Evolutionary conservation across 2,797 vertebrate species (phyloP).

Genomic region (Oreochromis mossambicus): DNA sequence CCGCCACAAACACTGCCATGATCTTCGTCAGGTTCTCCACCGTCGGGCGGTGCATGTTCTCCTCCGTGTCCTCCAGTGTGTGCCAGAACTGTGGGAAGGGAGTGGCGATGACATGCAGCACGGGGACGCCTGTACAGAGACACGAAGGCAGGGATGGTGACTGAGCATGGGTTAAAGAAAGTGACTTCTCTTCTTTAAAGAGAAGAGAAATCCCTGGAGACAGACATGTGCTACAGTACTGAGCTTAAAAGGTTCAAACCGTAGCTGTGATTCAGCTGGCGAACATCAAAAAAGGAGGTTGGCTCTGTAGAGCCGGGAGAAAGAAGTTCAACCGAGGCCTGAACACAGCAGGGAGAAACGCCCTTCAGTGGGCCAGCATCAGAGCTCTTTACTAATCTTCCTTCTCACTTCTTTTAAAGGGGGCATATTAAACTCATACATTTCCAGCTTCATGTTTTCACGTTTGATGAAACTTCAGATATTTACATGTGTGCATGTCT

Average conservation of each 20-base stretch:
- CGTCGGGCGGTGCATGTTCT: slow-evolving; percentile 84
- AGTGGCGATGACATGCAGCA: slow-evolving; percentile 86
- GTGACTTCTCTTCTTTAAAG: neutral
- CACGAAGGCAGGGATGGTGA: neutral
- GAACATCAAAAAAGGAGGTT: neutral
- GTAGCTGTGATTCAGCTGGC: neutral
- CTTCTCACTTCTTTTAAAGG: too few relatives aligned
- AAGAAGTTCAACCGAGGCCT: neutral
- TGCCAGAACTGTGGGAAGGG: slow-evolving; percentile 92
- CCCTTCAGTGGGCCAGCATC: neutral
- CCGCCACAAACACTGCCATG: slow-evolving; percentile 82
- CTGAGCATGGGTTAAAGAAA: neutral
- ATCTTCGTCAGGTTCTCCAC: slow-evolving; percentile 86
- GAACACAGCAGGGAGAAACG: neutral
- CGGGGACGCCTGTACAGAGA: slow-evolving; percentile 78
- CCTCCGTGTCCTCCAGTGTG: slow-evolving; percentile 82
- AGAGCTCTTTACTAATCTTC: neutral
- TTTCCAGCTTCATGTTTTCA: too few relatives aligned
- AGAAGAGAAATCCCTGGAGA: neutral
- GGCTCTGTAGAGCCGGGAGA: neutral
- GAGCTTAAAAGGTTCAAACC: neutral
- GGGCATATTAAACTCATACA: too few relatives aligned
- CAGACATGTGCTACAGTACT: neutral
- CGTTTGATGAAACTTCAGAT: too few relatives aligned
- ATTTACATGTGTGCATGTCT: neutral